phyloP scores from a whole-genome alignment of 2,797 vertebrate genomes.

The Antennarius maculatus region DNA sequence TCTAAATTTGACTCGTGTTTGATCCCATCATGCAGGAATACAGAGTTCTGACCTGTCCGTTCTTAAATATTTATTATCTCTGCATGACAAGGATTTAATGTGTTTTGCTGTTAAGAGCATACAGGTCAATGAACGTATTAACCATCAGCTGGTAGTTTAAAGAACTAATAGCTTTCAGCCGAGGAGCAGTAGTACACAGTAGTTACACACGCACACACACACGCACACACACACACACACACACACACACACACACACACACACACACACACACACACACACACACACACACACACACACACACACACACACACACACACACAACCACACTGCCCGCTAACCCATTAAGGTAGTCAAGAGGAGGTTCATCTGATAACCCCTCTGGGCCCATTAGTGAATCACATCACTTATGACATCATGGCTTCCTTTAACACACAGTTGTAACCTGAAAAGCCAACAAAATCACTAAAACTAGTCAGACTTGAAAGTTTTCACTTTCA shows the following conservation, averaged over 20 bases:
- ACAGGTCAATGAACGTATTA: slow-evolving; percentile 22
- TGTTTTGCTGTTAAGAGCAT: slow-evolving; percentile 21
- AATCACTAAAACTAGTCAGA: too few species aligned
- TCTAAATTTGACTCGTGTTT: neutral
- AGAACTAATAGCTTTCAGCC: slow-evolving; percentile 5
- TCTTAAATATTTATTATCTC: slow-evolving; percentile 11
- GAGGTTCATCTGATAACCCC: slow-evolving; percentile 67
- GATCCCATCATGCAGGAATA: neutral
- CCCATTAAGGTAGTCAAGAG: slow-evolving; percentile 59
- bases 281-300: slow-evolving; percentile 8
- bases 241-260: too few species aligned
- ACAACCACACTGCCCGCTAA: slow-evolving; percentile 43
- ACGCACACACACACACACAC: neutral
- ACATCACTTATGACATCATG: slow-evolving; percentile 71
- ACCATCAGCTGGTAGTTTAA: slow-evolving; percentile 9
- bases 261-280: neutral
- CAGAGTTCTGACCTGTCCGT: slow-evolving; percentile 10
- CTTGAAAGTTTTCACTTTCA: neutral
- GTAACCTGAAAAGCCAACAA: too few species aligned
- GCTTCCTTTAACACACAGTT: slow-evolving; percentile 30
- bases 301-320: slow-evolving; percentile 1
- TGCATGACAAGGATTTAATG: slow-evolving; percentile 9
- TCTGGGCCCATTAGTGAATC: slow-evolving; percentile 63
- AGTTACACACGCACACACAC: neutral
- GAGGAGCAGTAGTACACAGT: neutral